Evolutionary conservation across 2,113 vertebrate species (phyloP).

Genomic region (Chloropsis cyanopogon): DNA sequence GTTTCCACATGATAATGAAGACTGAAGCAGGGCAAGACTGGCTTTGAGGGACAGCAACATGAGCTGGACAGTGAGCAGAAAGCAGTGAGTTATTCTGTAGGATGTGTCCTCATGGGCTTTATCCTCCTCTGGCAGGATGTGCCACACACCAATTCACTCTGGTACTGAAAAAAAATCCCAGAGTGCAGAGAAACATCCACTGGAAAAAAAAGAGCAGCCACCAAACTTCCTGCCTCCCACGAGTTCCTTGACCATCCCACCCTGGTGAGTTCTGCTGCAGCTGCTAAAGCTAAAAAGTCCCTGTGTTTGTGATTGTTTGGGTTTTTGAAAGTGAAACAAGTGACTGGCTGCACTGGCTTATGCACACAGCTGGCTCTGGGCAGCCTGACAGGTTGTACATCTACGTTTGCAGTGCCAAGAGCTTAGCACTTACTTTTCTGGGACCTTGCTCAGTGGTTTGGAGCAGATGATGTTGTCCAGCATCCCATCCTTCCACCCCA

Average conservation of each 20-base stretch:
- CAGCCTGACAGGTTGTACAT: not conserved
- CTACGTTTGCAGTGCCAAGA: not conserved
- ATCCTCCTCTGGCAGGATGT: not conserved
- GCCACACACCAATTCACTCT: not conserved
- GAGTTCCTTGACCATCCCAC: not conserved
- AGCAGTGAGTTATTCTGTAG: not conserved
- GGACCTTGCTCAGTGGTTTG: not conserved
- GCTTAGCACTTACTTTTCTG: not conserved
- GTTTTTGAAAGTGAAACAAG: not conserved
- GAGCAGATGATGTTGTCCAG: not conserved
- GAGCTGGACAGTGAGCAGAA: not conserved
- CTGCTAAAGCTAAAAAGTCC: not conserved
- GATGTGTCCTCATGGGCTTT: not conserved
- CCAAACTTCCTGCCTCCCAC: not conserved
- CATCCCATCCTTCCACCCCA: not conserved
- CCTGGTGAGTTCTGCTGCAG: not conserved
- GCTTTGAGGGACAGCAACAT: not conserved
- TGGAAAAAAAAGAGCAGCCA: not conserved
- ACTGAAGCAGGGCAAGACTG: not conserved
- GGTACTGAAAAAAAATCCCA: not conserved
- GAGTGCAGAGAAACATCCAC: not conserved
- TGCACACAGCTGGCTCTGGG: not conserved
- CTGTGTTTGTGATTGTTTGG: not conserved
- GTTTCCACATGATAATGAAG: not conserved
- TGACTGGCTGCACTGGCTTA: not conserved